A percentile compares a stretch with the other conserved stretches of the same genome.
Evolutionary conservation across 2,888 invertebrate species (phyloP).

Genomic region (Acrocyrtus sp.): DNA sequence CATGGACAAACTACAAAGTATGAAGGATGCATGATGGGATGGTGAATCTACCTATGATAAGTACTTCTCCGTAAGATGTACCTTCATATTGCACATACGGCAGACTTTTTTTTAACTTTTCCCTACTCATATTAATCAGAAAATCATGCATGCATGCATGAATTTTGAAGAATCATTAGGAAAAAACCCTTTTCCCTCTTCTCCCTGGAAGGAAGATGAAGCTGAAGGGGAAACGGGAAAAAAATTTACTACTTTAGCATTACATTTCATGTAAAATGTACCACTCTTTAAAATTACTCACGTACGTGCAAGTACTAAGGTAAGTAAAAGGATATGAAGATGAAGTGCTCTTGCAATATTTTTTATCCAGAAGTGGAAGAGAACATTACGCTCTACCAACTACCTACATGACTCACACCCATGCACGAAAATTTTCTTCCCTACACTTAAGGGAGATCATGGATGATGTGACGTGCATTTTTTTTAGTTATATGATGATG

Average conservation of each 20-base stretch:
- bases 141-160: background rate
- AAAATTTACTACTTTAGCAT: background rate
- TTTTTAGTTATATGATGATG: no score
- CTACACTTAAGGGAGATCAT: no score
- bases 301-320: no score
- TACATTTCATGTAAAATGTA: background rate
- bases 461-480: no score
- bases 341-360: background rate
- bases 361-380: no score
- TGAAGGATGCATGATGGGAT: background rate
- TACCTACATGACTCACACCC: no score
- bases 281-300: background rate
- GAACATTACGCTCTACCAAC: no score
- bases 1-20: no score
- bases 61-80: background rate
- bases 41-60: background rate
- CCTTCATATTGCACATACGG: background rate
- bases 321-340: background rate
- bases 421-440: no score
- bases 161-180: background rate
- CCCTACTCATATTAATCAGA: background rate
- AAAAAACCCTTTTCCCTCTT: no score
- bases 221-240: background rate
- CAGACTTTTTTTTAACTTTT: no score
- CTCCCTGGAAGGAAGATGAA: background rate